Conservation (phyloP, 1,140 invertebrate species). For the Hylaeus anthracinus region DNA sequence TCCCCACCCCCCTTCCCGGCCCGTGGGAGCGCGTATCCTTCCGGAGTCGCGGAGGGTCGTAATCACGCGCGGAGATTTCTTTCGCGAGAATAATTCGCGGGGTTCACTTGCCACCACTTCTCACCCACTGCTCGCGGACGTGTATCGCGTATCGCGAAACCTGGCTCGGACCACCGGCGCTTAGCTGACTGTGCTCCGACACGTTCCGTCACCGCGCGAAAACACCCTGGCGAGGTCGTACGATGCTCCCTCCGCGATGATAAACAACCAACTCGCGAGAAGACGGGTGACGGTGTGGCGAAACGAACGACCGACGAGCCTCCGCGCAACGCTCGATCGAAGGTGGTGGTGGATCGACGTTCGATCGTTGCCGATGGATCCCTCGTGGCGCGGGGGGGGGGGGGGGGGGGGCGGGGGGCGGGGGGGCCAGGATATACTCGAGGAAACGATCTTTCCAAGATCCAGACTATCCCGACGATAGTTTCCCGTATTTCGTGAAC, state of each 20-base stretch:
- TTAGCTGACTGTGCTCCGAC: not conserved
- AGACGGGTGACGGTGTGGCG: not conserved
- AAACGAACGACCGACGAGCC: not conserved
- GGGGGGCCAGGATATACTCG: no score
- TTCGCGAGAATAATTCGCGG: constrained; percentile 37
- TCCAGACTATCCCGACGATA: not conserved
- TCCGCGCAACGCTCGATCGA: constrained; percentile 9
- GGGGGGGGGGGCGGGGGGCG: no score
- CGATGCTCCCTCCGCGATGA: not conserved
- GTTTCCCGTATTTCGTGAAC: not conserved
- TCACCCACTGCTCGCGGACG: constrained; percentile 6
- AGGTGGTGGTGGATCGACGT: not conserved
- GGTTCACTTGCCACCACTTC: constrained; percentile 31
- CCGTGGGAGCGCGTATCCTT: constrained; percentile 37
- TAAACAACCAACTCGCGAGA: not conserved
- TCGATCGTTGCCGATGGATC: no score
- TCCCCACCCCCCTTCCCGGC: not conserved
- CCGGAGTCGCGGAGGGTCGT: constrained; percentile 38
- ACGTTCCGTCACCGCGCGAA: constrained; percentile 7
- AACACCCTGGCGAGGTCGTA: constrained; percentile 11
- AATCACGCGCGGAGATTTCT: constrained; percentile 8
- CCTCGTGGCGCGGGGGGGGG: no score
- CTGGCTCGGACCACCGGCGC: not conserved
- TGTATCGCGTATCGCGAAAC: not conserved
- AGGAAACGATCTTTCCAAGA: no score